Evolutionary conservation across 2,113 vertebrate species (phyloP), one percentile per base, ranked within the genome.

Genomic region (Pterocles burchelli): DNA sequence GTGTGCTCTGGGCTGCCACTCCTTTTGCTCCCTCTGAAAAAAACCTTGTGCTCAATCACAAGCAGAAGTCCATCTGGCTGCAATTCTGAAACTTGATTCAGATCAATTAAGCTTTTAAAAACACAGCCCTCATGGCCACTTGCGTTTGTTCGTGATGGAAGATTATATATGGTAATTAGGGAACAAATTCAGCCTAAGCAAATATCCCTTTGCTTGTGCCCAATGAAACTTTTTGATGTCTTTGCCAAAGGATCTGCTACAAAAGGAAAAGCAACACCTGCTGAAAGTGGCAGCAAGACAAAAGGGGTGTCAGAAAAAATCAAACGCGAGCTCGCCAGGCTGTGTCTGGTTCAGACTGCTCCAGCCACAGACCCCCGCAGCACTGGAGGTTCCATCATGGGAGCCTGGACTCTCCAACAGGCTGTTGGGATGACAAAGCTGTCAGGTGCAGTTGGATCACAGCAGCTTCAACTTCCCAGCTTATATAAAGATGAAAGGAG

Each of bases 371-470:
- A 10, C 58, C 24, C 20, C 9, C 45, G 46, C 59, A 65, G 38
- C 31, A 10, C 51, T 9, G 7, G 9, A 5, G 1, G 51, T 10
- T 54, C 17, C 6, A 6, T 28, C 36, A 6, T 20, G 2, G 85
- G n/a, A 95, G 75, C 74, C 36, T 10, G 24, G 76, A 11, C 59
- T 2, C 75, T 68, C 29, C 41, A 41, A 17, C 1, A 4, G 59
- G 29, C 89, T 57, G 58, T 48, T 41, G 29, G 79, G 28, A 46
- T 2, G 3, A 48, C 16, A n/a, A 67, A 78, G 62, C 79, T 88
- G 86, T 89, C 95, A 92, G 93, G 80, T 95, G 93, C 57, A 3
- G 94, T 9, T 63, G 90, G 51, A 78, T 86, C 85, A n/a, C 81
- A 89, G 93, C 34, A 21, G 80, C 80, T 65, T 68, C 93, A 52